These are phyloP conservation scores for Teleogryllus oceanicus DNA, from an alignment of 2,888 invertebrate species.

Conservation along the genomic window DNA sequence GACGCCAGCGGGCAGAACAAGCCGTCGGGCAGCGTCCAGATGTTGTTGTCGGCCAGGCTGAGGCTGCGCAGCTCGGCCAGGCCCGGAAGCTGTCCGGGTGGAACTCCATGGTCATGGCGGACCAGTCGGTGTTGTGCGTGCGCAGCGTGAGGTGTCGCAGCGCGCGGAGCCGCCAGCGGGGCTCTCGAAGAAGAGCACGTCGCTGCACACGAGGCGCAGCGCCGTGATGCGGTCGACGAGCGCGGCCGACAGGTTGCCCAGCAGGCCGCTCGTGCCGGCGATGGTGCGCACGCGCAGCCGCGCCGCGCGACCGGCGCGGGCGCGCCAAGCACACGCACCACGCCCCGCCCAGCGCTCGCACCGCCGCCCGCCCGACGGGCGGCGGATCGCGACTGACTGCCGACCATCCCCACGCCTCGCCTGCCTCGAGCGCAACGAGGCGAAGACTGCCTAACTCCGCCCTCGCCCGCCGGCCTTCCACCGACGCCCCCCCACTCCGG, in stretches of 20 bases:
- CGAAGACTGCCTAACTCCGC: slow-evolving; percentile 34
- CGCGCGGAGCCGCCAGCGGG: slow-evolving; percentile 67
- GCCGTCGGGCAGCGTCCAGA: slow-evolving; percentile 44
- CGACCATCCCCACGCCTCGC: not conserved
- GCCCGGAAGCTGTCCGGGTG: slow-evolving; percentile 59
- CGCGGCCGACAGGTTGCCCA: slow-evolving; percentile 65
- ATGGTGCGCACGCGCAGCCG: slow-evolving; percentile 70
- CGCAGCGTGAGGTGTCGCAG: slow-evolving; percentile 64
- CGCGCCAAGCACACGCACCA: slow-evolving; percentile 18
- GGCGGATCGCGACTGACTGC: not conserved
- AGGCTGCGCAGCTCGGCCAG: slow-evolving; percentile 43
- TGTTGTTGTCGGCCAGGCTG: slow-evolving; percentile 44
- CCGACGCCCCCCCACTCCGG: not conserved
- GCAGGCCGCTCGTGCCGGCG: slow-evolving; percentile 63
- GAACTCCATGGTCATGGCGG: slow-evolving; percentile 72
- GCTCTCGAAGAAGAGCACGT: slow-evolving; percentile 70
- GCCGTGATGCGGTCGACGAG: slow-evolving; percentile 67
- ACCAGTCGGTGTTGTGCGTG: slow-evolving; percentile 77
- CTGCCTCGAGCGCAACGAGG: slow-evolving; percentile 26
- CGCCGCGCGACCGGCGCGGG: too few relatives aligned
- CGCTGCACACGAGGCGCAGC: slow-evolving; percentile 68
- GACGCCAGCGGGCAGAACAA: slow-evolving; percentile 66
- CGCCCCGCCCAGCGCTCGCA: slow-evolving; percentile 12
- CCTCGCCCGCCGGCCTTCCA: slow-evolving; percentile 27
- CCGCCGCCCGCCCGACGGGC: too few relatives aligned